Evolutionary conservation across 2,113 vertebrate genomes (phyloP).

Genomic region (Calidris pugnax): DNA sequence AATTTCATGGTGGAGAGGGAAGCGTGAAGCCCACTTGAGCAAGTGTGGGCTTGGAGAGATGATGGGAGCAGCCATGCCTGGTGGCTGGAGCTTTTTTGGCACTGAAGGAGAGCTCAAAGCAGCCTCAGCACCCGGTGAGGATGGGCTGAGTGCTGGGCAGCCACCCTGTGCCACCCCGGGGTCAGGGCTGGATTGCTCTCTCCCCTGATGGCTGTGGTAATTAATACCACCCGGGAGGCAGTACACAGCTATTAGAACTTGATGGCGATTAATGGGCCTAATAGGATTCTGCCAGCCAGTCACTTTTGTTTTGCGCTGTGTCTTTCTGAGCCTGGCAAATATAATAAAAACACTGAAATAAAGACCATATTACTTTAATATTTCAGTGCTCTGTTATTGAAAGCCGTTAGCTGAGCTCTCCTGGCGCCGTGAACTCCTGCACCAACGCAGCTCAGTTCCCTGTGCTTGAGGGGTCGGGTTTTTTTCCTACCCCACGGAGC

Average conservation of each 20-base stretch:
- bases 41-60: neutral
- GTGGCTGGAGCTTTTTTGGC: neutral
- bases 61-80: neutral
- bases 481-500: neutral
- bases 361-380: neutral
- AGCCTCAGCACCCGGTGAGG: neutral
- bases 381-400: neutral
- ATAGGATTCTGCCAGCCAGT: neutral
- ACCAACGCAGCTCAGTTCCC: neutral
- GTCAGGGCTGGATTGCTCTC: neutral
- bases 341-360: neutral
- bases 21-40: rapidly evolving
- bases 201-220: neutral
- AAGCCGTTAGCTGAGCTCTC: neutral
- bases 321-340: neutral
- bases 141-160: neutral
- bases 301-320: neutral
- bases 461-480: rapidly evolving
- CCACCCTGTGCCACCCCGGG: rapidly evolving
- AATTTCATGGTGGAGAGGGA: neutral
- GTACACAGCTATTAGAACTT: neutral
- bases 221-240: neutral
- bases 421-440: rapidly evolving
- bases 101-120: neutral
- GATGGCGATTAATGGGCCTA: neutral